Conservation (phyloP, 2,113 vertebrate genomes). For the Callaeas wilsoni region DNA sequence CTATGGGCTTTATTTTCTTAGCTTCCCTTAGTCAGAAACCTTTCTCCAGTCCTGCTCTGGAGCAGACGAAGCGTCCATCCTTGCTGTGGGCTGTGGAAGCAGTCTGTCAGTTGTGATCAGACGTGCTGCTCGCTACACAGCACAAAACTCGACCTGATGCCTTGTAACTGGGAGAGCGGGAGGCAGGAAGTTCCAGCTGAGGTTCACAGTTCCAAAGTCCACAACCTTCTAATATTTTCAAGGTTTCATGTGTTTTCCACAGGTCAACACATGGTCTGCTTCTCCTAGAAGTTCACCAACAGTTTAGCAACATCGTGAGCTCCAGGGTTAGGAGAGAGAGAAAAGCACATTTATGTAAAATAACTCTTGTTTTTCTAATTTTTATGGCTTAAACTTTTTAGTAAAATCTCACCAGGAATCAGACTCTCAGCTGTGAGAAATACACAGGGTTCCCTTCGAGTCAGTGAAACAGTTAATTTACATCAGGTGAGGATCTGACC, state of each 20-base stretch:
- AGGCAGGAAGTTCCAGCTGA: constrained; percentile 68
- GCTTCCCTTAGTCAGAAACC: constrained; percentile 20
- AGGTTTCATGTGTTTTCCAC: constrained; percentile 37
- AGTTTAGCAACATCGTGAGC: background rate
- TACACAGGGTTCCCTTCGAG: background rate
- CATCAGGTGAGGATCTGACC: constrained; percentile 51
- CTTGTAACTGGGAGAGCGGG: background rate
- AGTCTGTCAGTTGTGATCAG: constrained; percentile 72
- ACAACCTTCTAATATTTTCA: constrained; percentile 57
- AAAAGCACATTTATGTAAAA: background rate
- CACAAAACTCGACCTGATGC: constrained; percentile 60
- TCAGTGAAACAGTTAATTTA: constrained; percentile 37
- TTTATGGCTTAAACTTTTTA: background rate
- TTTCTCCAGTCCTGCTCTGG: constrained; percentile 27
- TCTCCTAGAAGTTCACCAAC: constrained; percentile 4
- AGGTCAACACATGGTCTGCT: constrained; percentile 13
- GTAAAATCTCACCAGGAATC: background rate
- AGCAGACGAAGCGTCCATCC: constrained; percentile 52
- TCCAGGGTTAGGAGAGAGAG: background rate
- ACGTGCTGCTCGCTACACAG: background rate
- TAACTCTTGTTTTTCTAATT: background rate
- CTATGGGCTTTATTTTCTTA: constrained; percentile 16
- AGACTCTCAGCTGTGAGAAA: background rate
- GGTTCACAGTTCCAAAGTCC: constrained; percentile 54
- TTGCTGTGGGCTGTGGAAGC: constrained; percentile 59